Base-by-base conservation (phyloP, 2,888 invertebrate species). In the Pachydiplax longipennis region DNA sequence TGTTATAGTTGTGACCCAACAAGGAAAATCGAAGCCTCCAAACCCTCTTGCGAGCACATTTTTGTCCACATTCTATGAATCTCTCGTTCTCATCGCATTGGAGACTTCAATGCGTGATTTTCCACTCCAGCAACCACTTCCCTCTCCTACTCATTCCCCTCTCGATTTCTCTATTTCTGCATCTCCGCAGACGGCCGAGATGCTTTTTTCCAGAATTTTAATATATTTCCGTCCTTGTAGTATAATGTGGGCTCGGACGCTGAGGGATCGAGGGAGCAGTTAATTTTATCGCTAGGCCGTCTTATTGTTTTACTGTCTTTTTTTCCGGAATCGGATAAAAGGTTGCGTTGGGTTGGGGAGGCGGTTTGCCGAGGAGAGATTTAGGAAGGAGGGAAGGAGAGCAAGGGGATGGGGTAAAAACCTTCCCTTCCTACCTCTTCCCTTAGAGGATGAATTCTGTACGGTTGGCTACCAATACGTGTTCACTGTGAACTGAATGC, bases 381-480 rank as follows among this genome's bases (percentile, higher is more conserved):
- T 22, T 48, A 58, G 22, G 35, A 58, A 53, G 22, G 61, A 18
- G 61, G 25, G 81, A 18, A 37, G 35, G 35, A 6, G 48, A 31
- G 82, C 25, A 82, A 18, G 53, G 53, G 31, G 35, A 18, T 37
- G 37, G 35, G 31, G 61, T 25, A 13, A 25, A 31, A 73, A 22
- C 87, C 61, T 65, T 40, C 58, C 58, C 53, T 58, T 22, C 83
- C 58, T 18, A 4, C 25, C 31, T 37, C 58, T 2, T 37, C 61
- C 87, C 87, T 22, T 18, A 35, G 10, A 61, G 87, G 87, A 58
- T 58, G 87, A 65, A 58, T 87, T 61, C 87, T 87, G 87, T 58
- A 87, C 65, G n/a, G 87, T 87, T 65, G 87, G 87, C 87, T 65
- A 65, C 40, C 87, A 35, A 87, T 87, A 87, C 87, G 87, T 87